Evolutionary conservation across 1,140 invertebrate genomes (phyloP).

Genomic region (Drosophila bifasciata): DNA sequence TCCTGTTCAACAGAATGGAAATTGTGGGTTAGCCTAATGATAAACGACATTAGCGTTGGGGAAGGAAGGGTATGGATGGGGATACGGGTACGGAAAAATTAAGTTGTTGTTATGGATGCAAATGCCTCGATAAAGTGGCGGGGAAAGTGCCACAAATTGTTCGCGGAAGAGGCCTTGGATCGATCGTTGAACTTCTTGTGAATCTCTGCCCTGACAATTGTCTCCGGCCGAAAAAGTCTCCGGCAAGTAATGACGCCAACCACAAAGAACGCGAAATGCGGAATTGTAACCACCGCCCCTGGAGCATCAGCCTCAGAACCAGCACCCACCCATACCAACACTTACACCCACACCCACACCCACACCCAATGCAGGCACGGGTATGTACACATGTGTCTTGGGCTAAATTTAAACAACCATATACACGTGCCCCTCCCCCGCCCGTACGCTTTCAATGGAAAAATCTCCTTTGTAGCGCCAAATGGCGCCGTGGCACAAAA

Average conservation of each 20-base stretch:
- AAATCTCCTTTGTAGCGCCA: constrained; percentile 80
- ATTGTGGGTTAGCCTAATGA: constrained; percentile 67
- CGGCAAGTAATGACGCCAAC: constrained; percentile 19
- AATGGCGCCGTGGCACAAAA: constrained; percentile 76
- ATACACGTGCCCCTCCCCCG: constrained; percentile 3
- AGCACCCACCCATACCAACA: neutral
- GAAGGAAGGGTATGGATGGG: neutral
- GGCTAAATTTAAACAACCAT: constrained; percentile 76
- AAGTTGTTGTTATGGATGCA: neutral
- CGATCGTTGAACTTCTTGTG: constrained; percentile 64
- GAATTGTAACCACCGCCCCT: constrained; percentile 25
- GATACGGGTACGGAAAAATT: too few relatives aligned
- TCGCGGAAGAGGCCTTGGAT: constrained; percentile 3
- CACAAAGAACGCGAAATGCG: constrained; percentile 53
- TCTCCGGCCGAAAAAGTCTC: constrained; percentile 54
- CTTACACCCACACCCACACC: neutral
- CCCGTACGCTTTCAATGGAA: constrained; percentile 72
- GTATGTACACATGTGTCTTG: constrained; percentile 60
- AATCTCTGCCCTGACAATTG: constrained; percentile 48
- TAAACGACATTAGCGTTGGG: constrained; percentile 72
- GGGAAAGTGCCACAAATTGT: constrained; percentile 5
- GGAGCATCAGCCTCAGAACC: neutral
- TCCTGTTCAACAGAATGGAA: constrained; percentile 23
- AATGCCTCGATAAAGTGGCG: constrained; percentile 21
- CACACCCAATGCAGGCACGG: constrained; percentile 45